Evolutionary conservation across 2,888 invertebrate species (phyloP).

Genomic region (Dinocampus coccinellae): DNA sequence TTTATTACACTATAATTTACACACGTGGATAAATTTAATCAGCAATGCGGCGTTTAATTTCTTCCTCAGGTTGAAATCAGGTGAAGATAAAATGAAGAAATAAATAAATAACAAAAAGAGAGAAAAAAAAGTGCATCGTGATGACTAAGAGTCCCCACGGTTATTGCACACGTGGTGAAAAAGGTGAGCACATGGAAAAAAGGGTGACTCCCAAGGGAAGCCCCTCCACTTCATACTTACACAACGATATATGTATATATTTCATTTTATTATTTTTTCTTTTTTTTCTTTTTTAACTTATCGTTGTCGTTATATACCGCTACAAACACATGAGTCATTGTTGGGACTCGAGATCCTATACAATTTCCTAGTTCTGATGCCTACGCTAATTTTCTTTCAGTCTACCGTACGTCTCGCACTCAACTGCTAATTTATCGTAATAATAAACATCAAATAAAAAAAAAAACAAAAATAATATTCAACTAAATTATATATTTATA

Average conservation of each 20-base stretch:
- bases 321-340: slow-evolving; percentile 37
- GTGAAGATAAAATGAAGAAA: slow-evolving; percentile 30
- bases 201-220: slow-evolving; percentile 58
- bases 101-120: neutral
- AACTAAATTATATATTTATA: no score
- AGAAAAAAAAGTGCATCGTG: slow-evolving; percentile 30
- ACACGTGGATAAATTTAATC: neutral
- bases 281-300: neutral
- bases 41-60: slow-evolving; percentile 4
- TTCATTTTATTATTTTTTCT: neutral
- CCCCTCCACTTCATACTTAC: neutral
- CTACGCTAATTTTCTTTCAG: slow-evolving; percentile 61
- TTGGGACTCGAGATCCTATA: neutral
- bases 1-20: no score
- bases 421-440: slow-evolving; percentile 51
- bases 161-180: slow-evolving; percentile 29
- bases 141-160: slow-evolving; percentile 51
- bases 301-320: slow-evolving; percentile 40
- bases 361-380: neutral
- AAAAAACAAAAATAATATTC: no score
- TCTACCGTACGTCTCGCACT: slow-evolving; percentile 53
- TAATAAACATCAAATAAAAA: no score
- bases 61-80: slow-evolving; percentile 30
- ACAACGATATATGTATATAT: neutral
- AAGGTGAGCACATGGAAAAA: slow-evolving; percentile 41